Evolutionary conservation across 1,140 invertebrate genomes (phyloP).

Genomic region (Bombus superbus): DNA sequence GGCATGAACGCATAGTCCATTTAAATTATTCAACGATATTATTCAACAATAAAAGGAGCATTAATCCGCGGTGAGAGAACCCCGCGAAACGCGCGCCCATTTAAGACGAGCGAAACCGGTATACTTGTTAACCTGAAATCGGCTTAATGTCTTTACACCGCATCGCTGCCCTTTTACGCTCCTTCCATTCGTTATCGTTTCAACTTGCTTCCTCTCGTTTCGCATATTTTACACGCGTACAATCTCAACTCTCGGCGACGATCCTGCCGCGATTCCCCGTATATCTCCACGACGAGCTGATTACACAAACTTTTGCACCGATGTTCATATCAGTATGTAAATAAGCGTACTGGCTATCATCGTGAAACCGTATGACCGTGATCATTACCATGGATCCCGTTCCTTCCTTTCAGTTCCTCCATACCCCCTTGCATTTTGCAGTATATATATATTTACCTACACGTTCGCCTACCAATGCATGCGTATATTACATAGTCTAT

Average conservation of each 20-base stretch:
- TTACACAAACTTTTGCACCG: slow-evolving; percentile 53
- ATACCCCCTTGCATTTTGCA: background rate
- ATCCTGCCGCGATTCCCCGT: background rate
- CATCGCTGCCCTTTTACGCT: background rate
- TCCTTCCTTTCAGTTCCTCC: background rate
- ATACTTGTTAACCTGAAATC: slow-evolving; percentile 56
- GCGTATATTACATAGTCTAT: background rate
- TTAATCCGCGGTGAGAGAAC: slow-evolving; percentile 25
- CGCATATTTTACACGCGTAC: slow-evolving; percentile 44
- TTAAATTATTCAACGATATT: slow-evolving; percentile 59
- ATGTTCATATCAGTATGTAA: slow-evolving; percentile 64
- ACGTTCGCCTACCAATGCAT: background rate
- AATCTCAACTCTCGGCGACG: slow-evolving; percentile 1
- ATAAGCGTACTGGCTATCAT: slow-evolving; percentile 31
- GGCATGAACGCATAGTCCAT: background rate
- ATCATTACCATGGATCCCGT: slow-evolving; percentile 31
- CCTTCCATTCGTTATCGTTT: slow-evolving; percentile 26
- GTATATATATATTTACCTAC: too few species aligned
- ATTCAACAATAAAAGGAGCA: slow-evolving; percentile 12
- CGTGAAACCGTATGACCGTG: slow-evolving; percentile 38
- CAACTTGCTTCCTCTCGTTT: background rate
- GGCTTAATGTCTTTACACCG: slow-evolving; percentile 53
- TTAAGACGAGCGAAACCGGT: slow-evolving; percentile 28
- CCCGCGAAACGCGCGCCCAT: background rate
- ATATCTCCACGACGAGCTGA: slow-evolving; percentile 27